Base-by-base conservation (phyloP, 92 coral and sea anemone species). In the Phymanthus crucifer region DNA sequence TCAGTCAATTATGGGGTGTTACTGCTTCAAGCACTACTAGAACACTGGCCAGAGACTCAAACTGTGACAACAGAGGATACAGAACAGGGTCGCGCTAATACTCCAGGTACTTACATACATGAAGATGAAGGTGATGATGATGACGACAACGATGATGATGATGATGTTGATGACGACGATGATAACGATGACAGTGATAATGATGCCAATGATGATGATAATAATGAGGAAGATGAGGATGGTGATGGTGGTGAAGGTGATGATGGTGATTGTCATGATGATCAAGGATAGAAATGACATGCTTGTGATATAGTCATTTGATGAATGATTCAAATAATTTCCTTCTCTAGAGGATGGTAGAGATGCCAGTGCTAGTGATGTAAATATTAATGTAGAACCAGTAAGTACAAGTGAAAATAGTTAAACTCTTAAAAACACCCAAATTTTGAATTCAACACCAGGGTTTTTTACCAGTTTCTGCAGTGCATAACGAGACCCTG, bases 331-430 rank as follows among this genome's bases (percentile, higher is more conserved):
- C 29, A 5, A 57, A 13, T 31, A 24, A 46, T 6, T 78, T 65
- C 32, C 19, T 34, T 54, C 61, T 33, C 18, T 67, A 94, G 98
- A 88, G 68, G 89, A 76, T 45, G 95, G 89, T 56, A 74, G 87
- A 4, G 98, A 95, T 38, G 98, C 98, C 11, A 95, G 98, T 81
- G 97, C 98, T 24, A 95, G 94, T 80, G 98, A 95, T 80, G 88
- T 95, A 1, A 93, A 95, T 70, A 94, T 95, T 72, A 93, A 92
- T 61, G 91, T 95, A 21, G 98, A 95, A 89, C 84, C 98, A 35
- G 98, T 92, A 84, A 87, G 98, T 88, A 36, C 26, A 43, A 54
- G 32, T 24, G 19, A 35, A 11, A 45, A 19, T 13, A 40, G 2
- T 23, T 7, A 5, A 50, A 43, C 0, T 71, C 21, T 57, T 38